Conservation (phyloP, 2,797 vertebrate genomes). For the Pseudomugil gertrudae region DNA sequence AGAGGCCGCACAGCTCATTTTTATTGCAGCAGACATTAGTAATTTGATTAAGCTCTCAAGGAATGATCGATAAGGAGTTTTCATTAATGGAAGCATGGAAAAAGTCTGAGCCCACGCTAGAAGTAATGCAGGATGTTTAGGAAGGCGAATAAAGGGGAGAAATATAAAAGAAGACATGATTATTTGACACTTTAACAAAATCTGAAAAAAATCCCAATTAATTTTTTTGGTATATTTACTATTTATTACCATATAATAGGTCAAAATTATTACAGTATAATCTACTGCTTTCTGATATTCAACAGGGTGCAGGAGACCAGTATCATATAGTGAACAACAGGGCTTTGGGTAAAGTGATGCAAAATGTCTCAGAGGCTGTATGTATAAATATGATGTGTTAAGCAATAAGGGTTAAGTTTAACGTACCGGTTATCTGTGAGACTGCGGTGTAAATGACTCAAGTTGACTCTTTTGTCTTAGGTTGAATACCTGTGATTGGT, state of each 20-base stretch:
- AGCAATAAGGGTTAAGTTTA: neutral
- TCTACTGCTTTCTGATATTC: no score
- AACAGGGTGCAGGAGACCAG: no score
- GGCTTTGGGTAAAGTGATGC: no score
- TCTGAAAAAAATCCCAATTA: no score
- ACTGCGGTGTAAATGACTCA: neutral
- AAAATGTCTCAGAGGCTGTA: no score
- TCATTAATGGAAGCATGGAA: slow-evolving; percentile 5
- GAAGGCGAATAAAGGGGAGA: neutral
- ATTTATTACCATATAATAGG: no score
- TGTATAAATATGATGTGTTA: no score
- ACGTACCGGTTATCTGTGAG: neutral
- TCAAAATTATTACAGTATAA: no score
- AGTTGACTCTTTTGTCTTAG: neutral
- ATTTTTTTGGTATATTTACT: no score
- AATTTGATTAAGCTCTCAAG: slow-evolving; percentile 20
- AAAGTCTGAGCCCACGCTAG: slow-evolving; percentile 8
- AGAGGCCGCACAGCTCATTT: neutral
- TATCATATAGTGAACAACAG: no score
- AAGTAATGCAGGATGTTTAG: neutral
- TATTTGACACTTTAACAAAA: no score
- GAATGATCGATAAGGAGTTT: slow-evolving; percentile 17
- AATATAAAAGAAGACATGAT: neutral
- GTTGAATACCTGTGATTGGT: neutral
- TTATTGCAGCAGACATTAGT: slow-evolving; percentile 22